Percentiles rank a stretch among this genome's conserved stretches.
phyloP scores from a whole-genome alignment of 2,113 vertebrate species.

The Tauraco erythrolophus region DNA sequence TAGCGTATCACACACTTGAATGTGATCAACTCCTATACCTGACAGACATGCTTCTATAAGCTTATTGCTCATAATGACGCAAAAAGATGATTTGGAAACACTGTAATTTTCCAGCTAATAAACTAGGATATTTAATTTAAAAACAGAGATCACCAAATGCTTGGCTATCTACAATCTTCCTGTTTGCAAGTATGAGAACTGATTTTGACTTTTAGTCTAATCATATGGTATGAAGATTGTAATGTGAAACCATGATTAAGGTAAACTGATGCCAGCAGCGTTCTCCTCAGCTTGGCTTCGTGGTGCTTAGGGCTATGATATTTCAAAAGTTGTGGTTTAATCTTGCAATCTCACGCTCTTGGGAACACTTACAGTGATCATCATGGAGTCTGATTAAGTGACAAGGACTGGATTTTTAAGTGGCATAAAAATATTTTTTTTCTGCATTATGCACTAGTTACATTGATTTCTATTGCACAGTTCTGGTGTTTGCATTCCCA shows the following conservation, averaged over 20 bases:
- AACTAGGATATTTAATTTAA: neutral
- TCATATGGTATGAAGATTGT: neutral
- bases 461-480: neutral
- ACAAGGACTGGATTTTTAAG: neutral
- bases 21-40: neutral
- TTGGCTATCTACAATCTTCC: neutral
- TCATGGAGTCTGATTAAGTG: neutral
- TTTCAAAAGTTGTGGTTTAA: neutral
- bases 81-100: neutral
- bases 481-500: neutral
- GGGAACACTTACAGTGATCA: neutral
- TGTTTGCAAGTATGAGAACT: neutral
- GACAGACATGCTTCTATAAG: neutral
- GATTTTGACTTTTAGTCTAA: neutral
- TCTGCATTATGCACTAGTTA: neutral
- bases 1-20: neutral
- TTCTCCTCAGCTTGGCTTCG: neutral
- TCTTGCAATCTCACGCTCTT: neutral
- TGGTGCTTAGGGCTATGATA: neutral
- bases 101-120: neutral
- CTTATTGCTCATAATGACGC: neutral
- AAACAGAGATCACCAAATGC: neutral
- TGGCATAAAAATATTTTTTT: neutral
- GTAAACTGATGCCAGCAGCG: neutral
- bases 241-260: neutral